phyloP scores from a whole-genome alignment of 2,797 vertebrate genomes.

The Coendou prehensilis region DNA sequence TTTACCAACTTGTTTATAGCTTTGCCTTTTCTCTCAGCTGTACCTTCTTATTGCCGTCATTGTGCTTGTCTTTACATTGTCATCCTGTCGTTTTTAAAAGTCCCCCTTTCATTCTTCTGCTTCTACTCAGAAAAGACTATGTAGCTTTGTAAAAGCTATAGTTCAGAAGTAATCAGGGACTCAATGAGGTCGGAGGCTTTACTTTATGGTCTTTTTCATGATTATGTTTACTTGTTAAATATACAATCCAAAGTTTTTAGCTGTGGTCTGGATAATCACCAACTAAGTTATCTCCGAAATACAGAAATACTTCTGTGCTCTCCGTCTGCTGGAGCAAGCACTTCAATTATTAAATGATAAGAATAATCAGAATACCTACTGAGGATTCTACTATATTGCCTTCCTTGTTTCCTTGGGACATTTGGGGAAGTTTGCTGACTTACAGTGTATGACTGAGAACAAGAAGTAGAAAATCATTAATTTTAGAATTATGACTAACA shows the following conservation, averaged over 20 bases:
- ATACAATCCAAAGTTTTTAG: background rate
- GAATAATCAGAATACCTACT: background rate
- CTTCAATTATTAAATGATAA: background rate
- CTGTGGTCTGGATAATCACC: background rate
- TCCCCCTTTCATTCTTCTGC: conserved; percentile 5
- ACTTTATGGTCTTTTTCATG: conserved; percentile 25
- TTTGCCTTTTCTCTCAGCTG: background rate
- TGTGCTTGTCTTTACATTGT: background rate
- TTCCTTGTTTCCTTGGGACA: conserved; percentile 16
- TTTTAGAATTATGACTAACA: conserved; percentile 10
- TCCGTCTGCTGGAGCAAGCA: conserved; percentile 25
- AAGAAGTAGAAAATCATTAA: background rate
- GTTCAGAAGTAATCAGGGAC: background rate
- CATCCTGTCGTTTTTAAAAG: conserved; percentile 4
- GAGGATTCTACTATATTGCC: background rate
- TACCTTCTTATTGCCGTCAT: background rate
- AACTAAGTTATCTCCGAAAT: background rate
- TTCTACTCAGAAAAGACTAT: conserved; percentile 6
- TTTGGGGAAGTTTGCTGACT: background rate
- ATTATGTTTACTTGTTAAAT: conserved; percentile 21
- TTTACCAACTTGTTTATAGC: conserved; percentile 6
- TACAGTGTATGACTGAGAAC: background rate
- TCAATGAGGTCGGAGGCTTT: background rate
- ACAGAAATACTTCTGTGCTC: background rate
- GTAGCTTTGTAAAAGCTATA: background rate